Conservation (phyloP, 1,140 invertebrate species). For the Pentalonia nigronervosa region DNA sequence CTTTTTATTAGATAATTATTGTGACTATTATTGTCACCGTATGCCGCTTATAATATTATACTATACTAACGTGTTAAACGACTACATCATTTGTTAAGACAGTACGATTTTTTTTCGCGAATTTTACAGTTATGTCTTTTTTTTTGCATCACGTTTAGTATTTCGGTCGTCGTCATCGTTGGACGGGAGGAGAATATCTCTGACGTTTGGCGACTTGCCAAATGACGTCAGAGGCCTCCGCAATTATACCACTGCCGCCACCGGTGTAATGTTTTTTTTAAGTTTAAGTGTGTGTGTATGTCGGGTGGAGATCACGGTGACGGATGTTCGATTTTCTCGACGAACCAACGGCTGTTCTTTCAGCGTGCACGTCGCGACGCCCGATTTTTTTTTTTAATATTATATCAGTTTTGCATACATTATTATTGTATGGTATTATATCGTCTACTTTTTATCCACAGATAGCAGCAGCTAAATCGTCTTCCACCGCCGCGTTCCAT, state of each 20-base stretch:
- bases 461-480: slow-evolving; percentile 45
- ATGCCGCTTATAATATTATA: background rate
- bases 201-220: slow-evolving; percentile 28
- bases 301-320: background rate
- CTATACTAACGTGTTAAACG: too few relatives aligned
- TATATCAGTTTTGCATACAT: background rate
- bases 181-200: background rate
- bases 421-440: background rate
- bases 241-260: background rate
- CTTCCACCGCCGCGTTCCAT: background rate
- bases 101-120: background rate
- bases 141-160: background rate
- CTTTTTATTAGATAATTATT: background rate
- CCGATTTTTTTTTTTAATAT: background rate
- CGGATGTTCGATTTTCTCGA: slow-evolving; percentile 40
- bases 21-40: background rate
- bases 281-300: background rate
- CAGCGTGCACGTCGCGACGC: background rate
- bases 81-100: background rate
- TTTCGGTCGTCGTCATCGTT: slow-evolving; percentile 17
- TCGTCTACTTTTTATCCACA: background rate
- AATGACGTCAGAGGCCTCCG: slow-evolving; percentile 52
- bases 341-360: background rate
- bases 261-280: slow-evolving; percentile 32
- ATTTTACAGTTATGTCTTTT: slow-evolving; percentile 9